Conservation (phyloP, 2,888 invertebrate species). For the Acleris cristana region DNA sequence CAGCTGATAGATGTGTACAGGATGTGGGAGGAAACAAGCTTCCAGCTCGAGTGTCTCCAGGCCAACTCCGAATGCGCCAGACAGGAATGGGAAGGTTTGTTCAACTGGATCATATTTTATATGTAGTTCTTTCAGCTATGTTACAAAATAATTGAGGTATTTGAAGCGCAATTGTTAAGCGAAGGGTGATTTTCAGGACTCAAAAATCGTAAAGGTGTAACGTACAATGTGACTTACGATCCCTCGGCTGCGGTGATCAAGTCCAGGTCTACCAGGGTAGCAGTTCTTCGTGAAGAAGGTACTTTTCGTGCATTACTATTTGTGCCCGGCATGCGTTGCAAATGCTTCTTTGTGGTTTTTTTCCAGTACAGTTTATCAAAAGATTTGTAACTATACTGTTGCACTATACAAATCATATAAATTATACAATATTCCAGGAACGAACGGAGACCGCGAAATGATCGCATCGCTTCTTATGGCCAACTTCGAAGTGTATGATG, state of each 20-base stretch:
- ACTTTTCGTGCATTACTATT: constrained; percentile 27
- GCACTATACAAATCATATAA: neutral
- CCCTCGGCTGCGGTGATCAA: constrained; percentile 82
- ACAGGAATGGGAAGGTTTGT: constrained; percentile 88
- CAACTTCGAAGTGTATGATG: constrained; percentile 96
- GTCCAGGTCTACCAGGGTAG: constrained; percentile 87
- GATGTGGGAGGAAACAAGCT: constrained; percentile 98
- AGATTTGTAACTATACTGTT: neutral
- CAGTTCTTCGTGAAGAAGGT: constrained; percentile 97
- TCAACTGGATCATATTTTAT: neutral
- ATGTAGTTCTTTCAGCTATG: too few relatives aligned
- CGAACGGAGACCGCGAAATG: constrained; percentile 99
- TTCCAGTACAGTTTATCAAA: neutral
- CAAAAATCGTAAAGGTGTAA: constrained; percentile 86
- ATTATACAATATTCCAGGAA: constrained; percentile 71
- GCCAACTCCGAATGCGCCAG: constrained; percentile 90
- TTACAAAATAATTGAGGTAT: too few relatives aligned
- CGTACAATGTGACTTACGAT: constrained; percentile 89
- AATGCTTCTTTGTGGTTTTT: neutral
- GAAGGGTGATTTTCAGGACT: constrained; percentile 69
- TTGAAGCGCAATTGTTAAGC: constrained; percentile 14
- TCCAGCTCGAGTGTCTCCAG: constrained; percentile 93
- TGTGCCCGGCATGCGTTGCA: neutral
- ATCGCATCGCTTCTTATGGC: constrained; percentile 93
- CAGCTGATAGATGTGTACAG: constrained; percentile 88